phyloP scores from a whole-genome alignment of 2,888 invertebrate species.

The Cantharis nigra region DNA sequence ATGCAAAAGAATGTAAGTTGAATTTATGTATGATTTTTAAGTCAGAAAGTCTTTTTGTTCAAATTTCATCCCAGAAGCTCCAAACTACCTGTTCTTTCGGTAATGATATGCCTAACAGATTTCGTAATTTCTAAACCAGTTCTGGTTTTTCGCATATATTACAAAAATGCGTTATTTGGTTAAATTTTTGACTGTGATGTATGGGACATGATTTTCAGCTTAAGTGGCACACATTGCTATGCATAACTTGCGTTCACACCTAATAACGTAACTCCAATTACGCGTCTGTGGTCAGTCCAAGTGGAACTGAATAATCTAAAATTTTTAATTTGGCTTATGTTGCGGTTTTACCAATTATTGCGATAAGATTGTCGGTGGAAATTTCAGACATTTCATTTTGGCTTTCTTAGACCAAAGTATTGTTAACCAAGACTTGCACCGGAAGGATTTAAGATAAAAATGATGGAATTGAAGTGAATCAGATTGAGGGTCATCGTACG shows the following conservation, averaged over 20 bases:
- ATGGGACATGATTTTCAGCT: background rate
- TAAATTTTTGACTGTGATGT: background rate
- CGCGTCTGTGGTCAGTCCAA: background rate
- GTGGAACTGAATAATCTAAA: background rate
- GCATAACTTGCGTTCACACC: background rate
- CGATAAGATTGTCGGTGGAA: background rate
- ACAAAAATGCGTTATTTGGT: background rate
- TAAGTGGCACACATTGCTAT: background rate
- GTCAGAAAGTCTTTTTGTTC: too few relatives aligned
- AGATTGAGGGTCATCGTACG: constrained; percentile 14
- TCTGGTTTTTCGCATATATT: background rate
- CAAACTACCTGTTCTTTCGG: too few relatives aligned
- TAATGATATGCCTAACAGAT: too few relatives aligned
- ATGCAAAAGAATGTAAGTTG: background rate
- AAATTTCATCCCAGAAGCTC: too few relatives aligned
- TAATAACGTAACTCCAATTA: background rate
- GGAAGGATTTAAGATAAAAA: constrained; percentile 16
- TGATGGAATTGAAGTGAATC: constrained; percentile 16
- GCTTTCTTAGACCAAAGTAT: background rate
- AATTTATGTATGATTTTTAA: background rate
- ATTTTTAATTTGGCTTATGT: too few relatives aligned
- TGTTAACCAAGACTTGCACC: constrained; percentile 5
- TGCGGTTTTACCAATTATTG: background rate
- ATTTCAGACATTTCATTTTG: background rate
- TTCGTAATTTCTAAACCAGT: too few relatives aligned